Conservation (phyloP, 1,140 invertebrate species). For the Dermatophagoides farinae region DNA sequence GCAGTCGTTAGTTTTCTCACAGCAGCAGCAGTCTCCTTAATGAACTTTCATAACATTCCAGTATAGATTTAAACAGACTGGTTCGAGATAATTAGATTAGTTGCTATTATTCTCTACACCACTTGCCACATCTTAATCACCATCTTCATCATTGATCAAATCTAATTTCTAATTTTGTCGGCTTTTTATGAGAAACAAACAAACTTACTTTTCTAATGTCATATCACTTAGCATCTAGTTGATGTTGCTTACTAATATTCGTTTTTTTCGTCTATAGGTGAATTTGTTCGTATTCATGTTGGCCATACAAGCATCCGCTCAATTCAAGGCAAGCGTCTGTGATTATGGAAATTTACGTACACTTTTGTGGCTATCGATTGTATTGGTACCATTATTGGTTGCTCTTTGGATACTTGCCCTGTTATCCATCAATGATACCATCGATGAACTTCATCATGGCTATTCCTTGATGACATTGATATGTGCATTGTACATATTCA, state of each 20-base stretch:
- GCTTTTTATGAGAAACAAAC: neutral
- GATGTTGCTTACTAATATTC: neutral
- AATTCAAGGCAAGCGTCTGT: slow-evolving; percentile 64
- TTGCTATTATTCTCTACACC: too few species aligned
- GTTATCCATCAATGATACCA: slow-evolving; percentile 52
- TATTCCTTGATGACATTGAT: slow-evolving; percentile 42
- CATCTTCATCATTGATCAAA: too few species aligned
- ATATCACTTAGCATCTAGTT: neutral
- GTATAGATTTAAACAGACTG: too few species aligned
- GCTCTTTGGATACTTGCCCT: slow-evolving; percentile 58
- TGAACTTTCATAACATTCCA: too few species aligned
- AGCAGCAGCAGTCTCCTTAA: too few species aligned
- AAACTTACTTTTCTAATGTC: neutral
- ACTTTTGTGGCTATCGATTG: slow-evolving; percentile 57
- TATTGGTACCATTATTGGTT: slow-evolving; percentile 51
- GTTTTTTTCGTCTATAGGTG: slow-evolving; percentile 18
- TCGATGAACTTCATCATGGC: slow-evolving; percentile 44
- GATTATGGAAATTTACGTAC: slow-evolving; percentile 74
- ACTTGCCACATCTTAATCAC: too few species aligned
- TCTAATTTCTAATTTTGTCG: neutral
- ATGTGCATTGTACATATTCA: slow-evolving; percentile 51
- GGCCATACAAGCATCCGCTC: slow-evolving; percentile 68
- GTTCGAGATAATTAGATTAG: too few species aligned
- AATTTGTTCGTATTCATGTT: slow-evolving; percentile 52
- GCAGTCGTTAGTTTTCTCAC: too few species aligned